phyloP scores from a whole-genome alignment of 2,797 vertebrate species.

The Gallirallus australis region DNA sequence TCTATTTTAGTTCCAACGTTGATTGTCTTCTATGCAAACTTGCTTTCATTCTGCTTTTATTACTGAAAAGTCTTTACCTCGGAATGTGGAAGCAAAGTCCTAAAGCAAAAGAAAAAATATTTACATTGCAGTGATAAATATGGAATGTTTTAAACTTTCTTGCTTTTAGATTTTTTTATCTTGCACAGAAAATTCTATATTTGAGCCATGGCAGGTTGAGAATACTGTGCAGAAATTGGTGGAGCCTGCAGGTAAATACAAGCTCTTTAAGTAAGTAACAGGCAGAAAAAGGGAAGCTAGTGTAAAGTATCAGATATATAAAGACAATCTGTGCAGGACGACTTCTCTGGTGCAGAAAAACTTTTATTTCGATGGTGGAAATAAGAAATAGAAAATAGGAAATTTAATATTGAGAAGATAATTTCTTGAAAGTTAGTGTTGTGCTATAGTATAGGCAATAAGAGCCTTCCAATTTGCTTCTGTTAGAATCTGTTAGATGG shows the following conservation, averaged over 20 bases:
- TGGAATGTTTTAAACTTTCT: not conserved
- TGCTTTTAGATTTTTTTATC: not conserved
- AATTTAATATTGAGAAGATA: not conserved
- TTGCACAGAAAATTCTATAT: not conserved
- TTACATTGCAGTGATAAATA: not conserved
- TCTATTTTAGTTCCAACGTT: not conserved
- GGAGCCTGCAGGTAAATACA: not conserved
- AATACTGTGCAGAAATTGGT: not conserved
- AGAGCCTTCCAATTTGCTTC: not conserved
- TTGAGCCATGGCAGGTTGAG: not conserved
- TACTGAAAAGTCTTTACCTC: not conserved
- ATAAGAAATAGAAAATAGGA: not conserved
- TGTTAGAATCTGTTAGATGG: not conserved
- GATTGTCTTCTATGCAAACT: not conserved
- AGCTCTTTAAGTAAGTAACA: not conserved
- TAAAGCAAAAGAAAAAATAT: not conserved
- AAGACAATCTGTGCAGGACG: too few relatives aligned
- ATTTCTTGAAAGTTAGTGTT: not conserved
- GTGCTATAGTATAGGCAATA: not conserved
- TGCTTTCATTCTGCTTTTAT: conserved; percentile 22
- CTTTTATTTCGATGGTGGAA: not conserved
- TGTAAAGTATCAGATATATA: too few relatives aligned
- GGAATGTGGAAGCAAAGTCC: not conserved
- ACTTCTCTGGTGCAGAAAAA: not conserved
- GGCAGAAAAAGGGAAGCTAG: not conserved